Evolutionary conservation across 23 tunicate species (phyloP).

Genomic region (Trididemnum miniatum): DNA sequence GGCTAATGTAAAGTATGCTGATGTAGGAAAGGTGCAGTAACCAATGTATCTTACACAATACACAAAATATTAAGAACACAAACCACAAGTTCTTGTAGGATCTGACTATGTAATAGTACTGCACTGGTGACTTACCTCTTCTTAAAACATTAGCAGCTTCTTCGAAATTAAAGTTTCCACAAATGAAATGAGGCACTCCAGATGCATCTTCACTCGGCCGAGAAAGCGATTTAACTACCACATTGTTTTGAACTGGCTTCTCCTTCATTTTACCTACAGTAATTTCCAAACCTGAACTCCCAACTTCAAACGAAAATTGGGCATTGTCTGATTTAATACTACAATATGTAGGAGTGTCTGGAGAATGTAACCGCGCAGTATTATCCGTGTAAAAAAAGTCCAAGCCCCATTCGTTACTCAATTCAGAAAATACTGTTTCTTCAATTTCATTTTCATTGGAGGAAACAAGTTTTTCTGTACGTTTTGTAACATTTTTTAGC

Average conservation of each 20-base stretch:
- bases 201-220: neutral
- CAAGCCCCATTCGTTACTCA: conserved; percentile 15
- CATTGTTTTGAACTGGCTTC: neutral
- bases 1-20: too few relatives aligned
- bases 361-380: neutral
- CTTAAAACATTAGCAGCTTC: neutral
- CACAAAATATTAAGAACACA: too few relatives aligned
- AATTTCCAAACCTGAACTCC: neutral
- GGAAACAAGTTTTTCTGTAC: neutral
- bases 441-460: neutral
- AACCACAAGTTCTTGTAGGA: too few relatives aligned
- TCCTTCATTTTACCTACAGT: too few relatives aligned
- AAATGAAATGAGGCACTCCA: neutral
- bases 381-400: neutral
- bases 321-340: too few relatives aligned
- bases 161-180: neutral
- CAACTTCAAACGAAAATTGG: neutral
- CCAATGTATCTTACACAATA: too few relatives aligned
- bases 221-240: neutral
- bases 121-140: conserved; percentile 4
- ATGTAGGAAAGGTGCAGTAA: too few relatives aligned
- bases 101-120: too few relatives aligned
- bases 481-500: neutral
- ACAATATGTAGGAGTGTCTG: too few relatives aligned
- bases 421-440: neutral